Evolutionary conservation across 64 coral and sea anemone genomes (phyloP), one percentile per base, ranked within the genome.

Genomic region (Actinia equina): DNA sequence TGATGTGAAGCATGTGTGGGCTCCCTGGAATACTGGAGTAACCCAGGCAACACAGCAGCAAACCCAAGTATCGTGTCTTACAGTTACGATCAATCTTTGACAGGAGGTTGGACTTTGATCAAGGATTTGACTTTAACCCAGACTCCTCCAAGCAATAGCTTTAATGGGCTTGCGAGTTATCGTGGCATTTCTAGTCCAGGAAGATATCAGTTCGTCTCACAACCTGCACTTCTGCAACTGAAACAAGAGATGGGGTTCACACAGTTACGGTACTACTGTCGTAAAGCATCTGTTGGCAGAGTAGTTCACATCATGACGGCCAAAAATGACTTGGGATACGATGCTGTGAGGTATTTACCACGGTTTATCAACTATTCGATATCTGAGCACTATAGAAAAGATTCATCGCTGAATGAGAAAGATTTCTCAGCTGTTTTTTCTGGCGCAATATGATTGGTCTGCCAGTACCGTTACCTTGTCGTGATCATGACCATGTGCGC

Each of bases 241-340:
- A 92, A 88, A 84, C 53, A 79, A 41, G 91, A 92, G 64, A 92
- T 88, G 80, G 86, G 81, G 12, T 92, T 87, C 63, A 87, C 64
- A 52, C 91, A 92, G 91, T 30, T 92, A 20, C 86, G 91, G 6
- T 79, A 88, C 71, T 92, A 77, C 67, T 92, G 91, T 22, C 82
- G 52, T n/a, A 92, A 92, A 41, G 88, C 52, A 71, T 57, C 63
- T 44, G 78, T 70, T 11, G 86, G 86, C 0, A 87, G 81, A 52
- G 67, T 84, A 44, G 65, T 92, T 84, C 77, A 92, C 71, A 78
- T 92, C 44, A 77, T 84, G 62, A 92, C 91, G 18, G 80, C n/a
- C 17, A 87, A 77, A 1, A 77, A 77, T n/a, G 0, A 44, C 7
- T 37, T 25, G 30, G 91, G 91, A 45, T 53, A 70, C 5, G 80